These are phyloP conservation scores for Tetragonula clypearis DNA, from an alignment of 1,140 invertebrate genomes.

Conservation along the genomic window DNA sequence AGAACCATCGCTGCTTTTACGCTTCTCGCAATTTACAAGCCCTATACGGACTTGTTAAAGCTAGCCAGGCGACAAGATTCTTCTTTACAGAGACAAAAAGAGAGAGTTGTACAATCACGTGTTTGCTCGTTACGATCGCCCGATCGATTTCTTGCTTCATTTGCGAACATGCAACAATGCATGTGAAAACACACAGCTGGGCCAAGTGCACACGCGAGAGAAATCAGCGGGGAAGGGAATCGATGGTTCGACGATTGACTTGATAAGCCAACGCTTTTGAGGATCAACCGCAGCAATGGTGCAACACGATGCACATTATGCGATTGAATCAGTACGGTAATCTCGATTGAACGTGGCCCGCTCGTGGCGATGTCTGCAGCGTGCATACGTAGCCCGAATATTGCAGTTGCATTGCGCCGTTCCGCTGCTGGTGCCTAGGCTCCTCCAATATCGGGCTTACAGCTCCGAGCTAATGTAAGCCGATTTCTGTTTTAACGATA, in stretches of 20 bases:
- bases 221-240: not conserved
- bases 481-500: slow-evolving; percentile 1
- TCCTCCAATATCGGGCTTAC: slow-evolving; percentile 35
- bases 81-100: too few relatives aligned
- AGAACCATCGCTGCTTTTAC: too few relatives aligned
- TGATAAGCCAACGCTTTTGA: slow-evolving; percentile 30
- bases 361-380: slow-evolving; percentile 10
- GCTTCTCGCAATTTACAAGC: too few relatives aligned
- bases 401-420: not conserved
- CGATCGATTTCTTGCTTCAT: not conserved
- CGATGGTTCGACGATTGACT: slow-evolving; percentile 23
- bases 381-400: slow-evolving; percentile 7
- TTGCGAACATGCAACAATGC: not conserved
- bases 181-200: not conserved
- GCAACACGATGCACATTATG: slow-evolving; percentile 37
- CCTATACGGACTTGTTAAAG: too few relatives aligned
- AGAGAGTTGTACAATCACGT: not conserved
- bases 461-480: slow-evolving; percentile 16
- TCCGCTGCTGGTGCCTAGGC: not conserved
- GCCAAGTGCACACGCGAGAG: not conserved
- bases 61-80: too few relatives aligned
- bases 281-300: slow-evolving; percentile 26
- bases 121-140: not conserved
- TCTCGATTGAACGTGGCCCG: slow-evolving; percentile 37
- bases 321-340: slow-evolving; percentile 48